Evolutionary conservation across 2,113 vertebrate genomes (phyloP).

Genomic region (Anoplopoma fimbria): DNA sequence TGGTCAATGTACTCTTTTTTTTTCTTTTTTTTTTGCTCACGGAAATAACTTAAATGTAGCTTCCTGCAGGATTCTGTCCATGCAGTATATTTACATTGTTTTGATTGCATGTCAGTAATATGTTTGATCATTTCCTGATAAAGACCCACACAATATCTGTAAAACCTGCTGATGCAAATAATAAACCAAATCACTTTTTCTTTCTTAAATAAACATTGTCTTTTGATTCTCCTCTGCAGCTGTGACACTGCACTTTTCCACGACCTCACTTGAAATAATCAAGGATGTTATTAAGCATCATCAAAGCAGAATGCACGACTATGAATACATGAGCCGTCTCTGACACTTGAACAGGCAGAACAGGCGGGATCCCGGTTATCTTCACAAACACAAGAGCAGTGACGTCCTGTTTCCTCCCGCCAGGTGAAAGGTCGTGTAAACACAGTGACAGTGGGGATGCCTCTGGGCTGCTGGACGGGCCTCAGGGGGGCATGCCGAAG

Average conservation of each 20-base stretch:
- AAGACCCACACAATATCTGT: constrained; percentile 11
- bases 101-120: neutral
- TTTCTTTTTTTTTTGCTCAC: neutral
- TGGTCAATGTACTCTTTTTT: neutral
- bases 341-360: constrained; percentile 55
- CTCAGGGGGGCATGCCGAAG: constrained; percentile 56
- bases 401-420: constrained; percentile 82
- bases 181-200: constrained; percentile 55
- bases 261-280: constrained; percentile 62
- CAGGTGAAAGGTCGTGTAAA: constrained; percentile 82
- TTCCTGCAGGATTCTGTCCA: neutral
- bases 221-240: constrained; percentile 52
- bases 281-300: constrained; percentile 73
- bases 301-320: constrained; percentile 56
- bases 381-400: constrained; percentile 77
- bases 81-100: neutral
- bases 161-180: constrained; percentile 61
- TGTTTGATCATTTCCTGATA: neutral
- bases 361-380: constrained; percentile 71
- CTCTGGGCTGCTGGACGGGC: constrained; percentile 57
- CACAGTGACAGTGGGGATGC: constrained; percentile 74
- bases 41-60: neutral
- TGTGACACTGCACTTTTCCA: constrained; percentile 23
- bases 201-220: constrained; percentile 20
- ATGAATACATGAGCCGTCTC: constrained; percentile 36